A percentile compares a stretch with the other conserved stretches of the same genome.
These are phyloP conservation scores for Cheirogaleus major DNA, from an alignment of 2,797 vertebrate species.

Conservation along the genomic window DNA sequence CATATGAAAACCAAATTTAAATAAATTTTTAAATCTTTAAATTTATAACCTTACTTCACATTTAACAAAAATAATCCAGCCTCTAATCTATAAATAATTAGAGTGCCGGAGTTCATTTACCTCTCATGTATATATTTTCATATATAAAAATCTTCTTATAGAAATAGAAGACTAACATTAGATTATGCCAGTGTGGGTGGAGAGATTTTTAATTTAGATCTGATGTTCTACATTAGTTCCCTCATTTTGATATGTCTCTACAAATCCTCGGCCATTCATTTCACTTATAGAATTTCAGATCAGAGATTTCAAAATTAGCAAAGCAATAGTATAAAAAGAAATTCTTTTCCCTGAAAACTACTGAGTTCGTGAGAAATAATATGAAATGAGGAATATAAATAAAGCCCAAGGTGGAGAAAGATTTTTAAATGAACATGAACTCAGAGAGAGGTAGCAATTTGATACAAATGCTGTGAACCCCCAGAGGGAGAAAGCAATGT, in stretches of 20 bases:
- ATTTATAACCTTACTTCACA: not conserved
- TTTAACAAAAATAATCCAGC: not conserved
- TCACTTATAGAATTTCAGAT: not conserved
- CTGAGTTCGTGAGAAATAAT: slow-evolving; percentile 39
- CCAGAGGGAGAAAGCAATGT: slow-evolving; percentile 38
- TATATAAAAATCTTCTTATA: not conserved
- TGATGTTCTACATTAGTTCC: not conserved
- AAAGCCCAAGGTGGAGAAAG: slow-evolving; percentile 38
- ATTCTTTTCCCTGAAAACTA: slow-evolving; percentile 33
- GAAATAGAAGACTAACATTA: not conserved
- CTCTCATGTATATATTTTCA: not conserved
- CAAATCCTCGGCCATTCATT: not conserved
- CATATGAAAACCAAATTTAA: not conserved
- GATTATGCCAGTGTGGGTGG: not conserved
- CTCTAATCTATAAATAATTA: not conserved
- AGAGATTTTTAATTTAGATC: not conserved
- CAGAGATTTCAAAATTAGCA: not conserved
- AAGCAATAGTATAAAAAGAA: not conserved
- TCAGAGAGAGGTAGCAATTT: slow-evolving; percentile 63
- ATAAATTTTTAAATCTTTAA: not conserved
- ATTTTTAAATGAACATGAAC: slow-evolving; percentile 41
- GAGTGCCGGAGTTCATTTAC: not conserved
- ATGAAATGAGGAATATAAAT: slow-evolving; percentile 59
- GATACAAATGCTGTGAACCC: slow-evolving; percentile 40
- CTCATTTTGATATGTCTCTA: not conserved